phyloP scores from a whole-genome alignment of 2,113 vertebrate genomes.

The Isurus oxyrinchus region DNA sequence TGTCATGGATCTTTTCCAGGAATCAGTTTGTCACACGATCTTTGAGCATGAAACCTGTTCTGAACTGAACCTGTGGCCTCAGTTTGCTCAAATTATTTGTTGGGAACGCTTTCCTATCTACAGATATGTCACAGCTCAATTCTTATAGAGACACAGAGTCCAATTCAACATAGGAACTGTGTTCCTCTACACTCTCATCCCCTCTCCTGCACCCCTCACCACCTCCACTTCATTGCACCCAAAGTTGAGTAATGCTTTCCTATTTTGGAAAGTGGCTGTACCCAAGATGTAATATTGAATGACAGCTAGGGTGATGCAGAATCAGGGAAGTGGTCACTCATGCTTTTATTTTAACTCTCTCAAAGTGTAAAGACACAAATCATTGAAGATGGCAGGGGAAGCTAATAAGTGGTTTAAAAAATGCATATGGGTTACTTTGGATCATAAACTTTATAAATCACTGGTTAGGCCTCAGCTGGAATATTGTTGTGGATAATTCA shows the following conservation, averaged over 20 bases:
- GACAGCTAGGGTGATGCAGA: slow-evolving; percentile 37
- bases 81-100: not conserved
- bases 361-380: not conserved
- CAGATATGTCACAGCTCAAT: not conserved
- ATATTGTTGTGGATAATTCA: not conserved
- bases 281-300: not conserved
- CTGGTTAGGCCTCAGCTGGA: not conserved
- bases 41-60: not conserved
- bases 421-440: not conserved
- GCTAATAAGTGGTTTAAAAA: not conserved
- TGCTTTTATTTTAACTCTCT: not conserved
- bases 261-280: not conserved
- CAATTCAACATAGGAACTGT: not conserved
- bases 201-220: no score
- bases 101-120: not conserved
- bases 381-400: not conserved
- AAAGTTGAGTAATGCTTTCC: not conserved
- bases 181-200: no score
- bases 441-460: not conserved
- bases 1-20: not conserved
- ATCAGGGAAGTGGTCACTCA: slow-evolving; percentile 24
- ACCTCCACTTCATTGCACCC: no score
- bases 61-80: not conserved
- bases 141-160: not conserved
- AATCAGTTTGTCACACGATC: not conserved